Evolutionary conservation across 2,113 vertebrate species (phyloP).

Genomic region (Oceanodroma tethys): DNA sequence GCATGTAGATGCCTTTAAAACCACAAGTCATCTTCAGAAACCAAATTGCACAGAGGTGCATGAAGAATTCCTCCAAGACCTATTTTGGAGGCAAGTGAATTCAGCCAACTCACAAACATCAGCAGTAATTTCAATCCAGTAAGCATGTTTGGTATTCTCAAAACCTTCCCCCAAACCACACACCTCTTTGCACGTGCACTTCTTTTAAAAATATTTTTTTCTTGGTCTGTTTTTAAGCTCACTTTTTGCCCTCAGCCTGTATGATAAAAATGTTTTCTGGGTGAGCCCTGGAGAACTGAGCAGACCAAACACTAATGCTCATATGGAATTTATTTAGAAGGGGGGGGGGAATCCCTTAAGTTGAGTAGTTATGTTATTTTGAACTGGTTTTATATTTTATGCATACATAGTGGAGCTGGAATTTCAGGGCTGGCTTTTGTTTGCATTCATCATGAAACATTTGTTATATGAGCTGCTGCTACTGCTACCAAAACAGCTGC

Average conservation of each 20-base stretch:
- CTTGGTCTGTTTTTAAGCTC: constrained; percentile 19
- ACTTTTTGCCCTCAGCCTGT: constrained; percentile 43
- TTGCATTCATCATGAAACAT: constrained; percentile 72
- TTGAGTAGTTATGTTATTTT: constrained; percentile 58
- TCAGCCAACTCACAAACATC: constrained; percentile 14
- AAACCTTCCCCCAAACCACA: neutral
- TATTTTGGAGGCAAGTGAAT: neutral
- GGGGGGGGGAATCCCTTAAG: constrained; percentile 4
- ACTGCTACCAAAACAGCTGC: constrained; percentile 70
- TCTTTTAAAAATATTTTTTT: constrained; percentile 16
- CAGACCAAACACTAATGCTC: constrained; percentile 51
- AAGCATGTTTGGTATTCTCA: constrained; percentile 11
- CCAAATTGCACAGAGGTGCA: neutral
- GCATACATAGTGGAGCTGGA: constrained; percentile 58
- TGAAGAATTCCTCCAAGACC: neutral
- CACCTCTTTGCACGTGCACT: constrained; percentile 21
- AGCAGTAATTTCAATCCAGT: constrained; percentile 33
- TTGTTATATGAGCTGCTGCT: constrained; percentile 73
- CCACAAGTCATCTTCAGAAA: constrained; percentile 11
- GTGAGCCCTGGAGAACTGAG: constrained; percentile 32
- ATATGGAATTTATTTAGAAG: constrained; percentile 75
- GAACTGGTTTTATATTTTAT: constrained; percentile 68
- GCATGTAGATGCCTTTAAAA: constrained; percentile 31
- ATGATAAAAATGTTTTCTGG: constrained; percentile 54
- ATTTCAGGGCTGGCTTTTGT: constrained; percentile 76